Percentiles rank a stretch among this genome's conserved stretches.
Conservation (phyloP, 2,888 invertebrate genomes). For the Spisula subtruncata region DNA sequence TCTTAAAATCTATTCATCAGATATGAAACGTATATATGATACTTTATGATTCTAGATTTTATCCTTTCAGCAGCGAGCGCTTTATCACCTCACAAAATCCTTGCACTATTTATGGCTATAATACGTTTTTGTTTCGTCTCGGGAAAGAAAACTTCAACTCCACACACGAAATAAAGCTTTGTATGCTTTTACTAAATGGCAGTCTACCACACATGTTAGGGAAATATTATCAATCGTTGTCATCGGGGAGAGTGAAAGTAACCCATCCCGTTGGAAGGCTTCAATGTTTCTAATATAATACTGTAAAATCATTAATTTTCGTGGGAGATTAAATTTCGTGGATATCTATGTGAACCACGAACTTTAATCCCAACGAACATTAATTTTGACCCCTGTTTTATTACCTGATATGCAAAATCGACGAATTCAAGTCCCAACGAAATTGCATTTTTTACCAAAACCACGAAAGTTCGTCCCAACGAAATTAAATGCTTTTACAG, state of each 20-base stretch:
- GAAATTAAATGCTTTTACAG: no score
- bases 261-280: background rate
- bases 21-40: background rate
- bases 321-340: no score
- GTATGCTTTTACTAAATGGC: constrained; percentile 18
- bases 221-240: constrained; percentile 28
- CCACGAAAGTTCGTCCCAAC: no score
- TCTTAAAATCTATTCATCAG: no score
- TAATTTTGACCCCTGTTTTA: no score
- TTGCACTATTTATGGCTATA: background rate
- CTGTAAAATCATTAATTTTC: no score
- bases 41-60: background rate
- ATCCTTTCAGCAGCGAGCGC: background rate
- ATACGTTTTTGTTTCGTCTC: background rate
- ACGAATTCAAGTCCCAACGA: no score
- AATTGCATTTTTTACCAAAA: no score
- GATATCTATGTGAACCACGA: no score
- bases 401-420: no score
- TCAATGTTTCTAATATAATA: background rate
- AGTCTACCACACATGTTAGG: background rate
- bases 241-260: constrained; percentile 6
- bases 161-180: background rate
- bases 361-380: no score
- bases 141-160: background rate
- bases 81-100: background rate